Conservation (phyloP, 1,140 invertebrate genomes). For the Gryllus bimaculatus region DNA sequence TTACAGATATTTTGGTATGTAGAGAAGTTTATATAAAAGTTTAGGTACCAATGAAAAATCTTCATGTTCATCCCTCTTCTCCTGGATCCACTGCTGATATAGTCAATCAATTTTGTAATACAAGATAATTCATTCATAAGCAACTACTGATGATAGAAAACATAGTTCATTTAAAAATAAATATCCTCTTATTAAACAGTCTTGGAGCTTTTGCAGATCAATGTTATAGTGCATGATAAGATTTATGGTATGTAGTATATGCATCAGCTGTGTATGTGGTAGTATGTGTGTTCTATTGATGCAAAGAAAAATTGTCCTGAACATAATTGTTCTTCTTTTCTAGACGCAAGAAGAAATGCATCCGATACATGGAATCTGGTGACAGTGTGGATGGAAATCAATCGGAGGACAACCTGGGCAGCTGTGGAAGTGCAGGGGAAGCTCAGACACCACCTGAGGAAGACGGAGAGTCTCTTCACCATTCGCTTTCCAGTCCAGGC, state of each 20-base stretch:
- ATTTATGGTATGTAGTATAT: background rate
- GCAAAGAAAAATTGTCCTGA: background rate
- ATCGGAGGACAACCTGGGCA: constrained; percentile 64
- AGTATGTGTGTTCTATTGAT: too few species aligned
- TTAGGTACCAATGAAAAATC: too few species aligned
- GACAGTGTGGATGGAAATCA: constrained; percentile 61
- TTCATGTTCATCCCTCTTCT: too few species aligned
- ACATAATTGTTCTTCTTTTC: constrained; percentile 32
- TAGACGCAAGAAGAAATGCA: constrained; percentile 98
- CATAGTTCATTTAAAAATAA: too few species aligned
- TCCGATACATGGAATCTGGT: constrained; percentile 77
- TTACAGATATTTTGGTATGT: too few species aligned
- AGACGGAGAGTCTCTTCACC: constrained; percentile 50
- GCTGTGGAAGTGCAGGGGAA: constrained; percentile 64
- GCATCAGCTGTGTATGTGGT: too few species aligned
- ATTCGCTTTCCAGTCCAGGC: constrained; percentile 66
- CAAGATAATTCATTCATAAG: too few species aligned
- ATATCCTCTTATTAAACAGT: background rate
- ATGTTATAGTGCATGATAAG: background rate
- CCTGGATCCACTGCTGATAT: too few species aligned
- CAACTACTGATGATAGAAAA: too few species aligned
- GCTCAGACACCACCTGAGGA: constrained; percentile 57
- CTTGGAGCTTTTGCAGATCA: background rate
- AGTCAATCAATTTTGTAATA: too few species aligned
- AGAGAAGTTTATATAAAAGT: too few species aligned